Evolutionary conservation across 2,797 vertebrate genomes (phyloP).

Genomic region (Cossypha heuglini): DNA sequence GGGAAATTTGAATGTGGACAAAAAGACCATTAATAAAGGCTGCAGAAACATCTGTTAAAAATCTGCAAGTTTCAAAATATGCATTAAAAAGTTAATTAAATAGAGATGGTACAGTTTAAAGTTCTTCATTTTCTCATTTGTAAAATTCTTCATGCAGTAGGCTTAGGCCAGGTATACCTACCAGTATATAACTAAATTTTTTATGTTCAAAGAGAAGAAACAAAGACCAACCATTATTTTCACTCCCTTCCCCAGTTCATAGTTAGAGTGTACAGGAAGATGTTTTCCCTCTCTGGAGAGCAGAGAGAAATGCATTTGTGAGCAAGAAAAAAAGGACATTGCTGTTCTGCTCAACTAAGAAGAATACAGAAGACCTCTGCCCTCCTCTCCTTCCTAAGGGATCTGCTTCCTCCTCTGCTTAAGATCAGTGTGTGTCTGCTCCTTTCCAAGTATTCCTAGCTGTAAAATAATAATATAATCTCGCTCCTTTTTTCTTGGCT

Average conservation of each 20-base stretch:
- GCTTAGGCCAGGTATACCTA: not conserved
- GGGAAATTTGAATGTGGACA: conserved; percentile 48
- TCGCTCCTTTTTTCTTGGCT: not conserved
- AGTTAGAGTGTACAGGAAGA: not conserved
- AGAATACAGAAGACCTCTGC: not conserved
- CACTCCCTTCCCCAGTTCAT: not conserved
- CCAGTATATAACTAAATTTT: not conserved
- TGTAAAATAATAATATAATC: not conserved
- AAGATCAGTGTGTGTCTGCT: not conserved
- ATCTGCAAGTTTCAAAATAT: conserved; percentile 55
- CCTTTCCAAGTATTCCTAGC: not conserved
- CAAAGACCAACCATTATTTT: not conserved
- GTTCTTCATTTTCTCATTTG: not conserved
- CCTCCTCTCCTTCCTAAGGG: not conserved
- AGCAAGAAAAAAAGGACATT: not conserved
- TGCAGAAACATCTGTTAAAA: conserved; percentile 58
- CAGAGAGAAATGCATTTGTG: not conserved
- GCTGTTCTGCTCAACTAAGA: not conserved
- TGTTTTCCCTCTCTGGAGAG: not conserved
- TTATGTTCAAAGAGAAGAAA: not conserved
- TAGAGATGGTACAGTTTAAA: conserved; percentile 4
- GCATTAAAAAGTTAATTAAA: conserved; percentile 36
- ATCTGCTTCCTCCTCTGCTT: not conserved
- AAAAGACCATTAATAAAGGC: conserved; percentile 41
- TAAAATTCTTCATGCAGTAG: not conserved